Percentiles rank a stretch among this genome's conserved stretches.
phyloP scores from a whole-genome alignment of 1,140 invertebrate species.

The Drosophila bipectinata region DNA sequence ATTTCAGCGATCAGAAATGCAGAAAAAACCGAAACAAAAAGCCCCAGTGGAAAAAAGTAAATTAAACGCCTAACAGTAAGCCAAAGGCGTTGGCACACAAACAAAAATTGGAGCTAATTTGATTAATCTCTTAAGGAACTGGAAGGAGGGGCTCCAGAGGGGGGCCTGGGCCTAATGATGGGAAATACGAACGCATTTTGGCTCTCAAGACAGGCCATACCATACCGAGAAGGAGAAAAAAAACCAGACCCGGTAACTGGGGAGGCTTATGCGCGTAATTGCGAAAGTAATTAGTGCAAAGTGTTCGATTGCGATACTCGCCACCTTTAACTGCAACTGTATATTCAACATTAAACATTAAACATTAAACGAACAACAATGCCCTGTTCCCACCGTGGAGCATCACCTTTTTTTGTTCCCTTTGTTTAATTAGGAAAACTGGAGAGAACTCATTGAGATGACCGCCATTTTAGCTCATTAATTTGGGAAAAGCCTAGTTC shows the following conservation, averaged over 20 bases:
- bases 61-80: constrained; percentile 63
- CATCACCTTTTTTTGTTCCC: neutral
- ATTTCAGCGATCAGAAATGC: constrained; percentile 55
- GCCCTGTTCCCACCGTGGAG: neutral
- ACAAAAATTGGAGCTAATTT: constrained; percentile 78
- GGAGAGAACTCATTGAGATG: neutral
- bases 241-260: constrained; percentile 32
- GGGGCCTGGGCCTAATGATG: constrained; percentile 63
- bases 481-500: neutral
- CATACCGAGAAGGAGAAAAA: neutral
- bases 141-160: constrained; percentile 1
- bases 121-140: constrained; percentile 61
- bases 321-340: constrained; percentile 22
- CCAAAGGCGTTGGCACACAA: constrained; percentile 35
- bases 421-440: neutral
- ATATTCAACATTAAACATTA: constrained; percentile 1
- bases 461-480: neutral
- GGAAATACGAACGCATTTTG: constrained; percentile 72
- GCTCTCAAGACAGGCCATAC: constrained; percentile 51
- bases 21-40: constrained; percentile 36
- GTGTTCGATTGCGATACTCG: constrained; percentile 55
- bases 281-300: constrained; percentile 80
- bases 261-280: constrained; percentile 70
- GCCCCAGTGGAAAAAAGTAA: constrained; percentile 9
- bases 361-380: neutral